Percentiles rank a stretch among this genome's conserved stretches.
phyloP scores from a whole-genome alignment of 2,797 vertebrate genomes.

The Acanthis flammea region DNA sequence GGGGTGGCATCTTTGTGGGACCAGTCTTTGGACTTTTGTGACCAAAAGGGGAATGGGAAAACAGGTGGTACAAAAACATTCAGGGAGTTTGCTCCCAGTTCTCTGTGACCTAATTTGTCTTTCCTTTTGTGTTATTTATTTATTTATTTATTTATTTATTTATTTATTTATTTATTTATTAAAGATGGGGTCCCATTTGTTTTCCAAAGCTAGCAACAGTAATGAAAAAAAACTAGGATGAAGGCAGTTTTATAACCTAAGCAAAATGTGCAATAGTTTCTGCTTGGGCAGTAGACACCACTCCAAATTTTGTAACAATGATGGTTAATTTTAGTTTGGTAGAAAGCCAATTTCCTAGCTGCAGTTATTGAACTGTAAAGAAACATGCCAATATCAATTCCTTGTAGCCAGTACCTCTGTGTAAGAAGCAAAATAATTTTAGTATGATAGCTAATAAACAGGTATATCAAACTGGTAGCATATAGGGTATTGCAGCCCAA shows the following conservation, averaged over 20 bases:
- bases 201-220: constrained; percentile 25
- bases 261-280: constrained; percentile 32
- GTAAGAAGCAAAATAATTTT: constrained; percentile 38
- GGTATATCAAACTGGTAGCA: not conserved
- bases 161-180: not conserved
- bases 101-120: not conserved
- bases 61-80: not conserved
- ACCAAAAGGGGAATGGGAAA: too few species aligned
- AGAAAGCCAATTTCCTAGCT: constrained; percentile 51
- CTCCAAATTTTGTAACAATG: constrained; percentile 35
- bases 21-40: too few species aligned
- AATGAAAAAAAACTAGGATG: not conserved
- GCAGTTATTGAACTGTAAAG: constrained; percentile 27
- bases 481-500: not conserved
- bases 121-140: not conserved
- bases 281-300: constrained; percentile 1
- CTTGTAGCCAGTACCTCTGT: constrained; percentile 2
- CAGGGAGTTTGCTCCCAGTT: not conserved
- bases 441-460: constrained; percentile 32
- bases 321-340: constrained; percentile 42
- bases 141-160: not conserved
- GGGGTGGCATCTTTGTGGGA: not conserved
- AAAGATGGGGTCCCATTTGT: not conserved
- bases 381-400: constrained; percentile 42
- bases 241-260: not conserved